phyloP scores from a whole-genome alignment of 2,113 vertebrate species.

The Edolisoma coerulescens region DNA sequence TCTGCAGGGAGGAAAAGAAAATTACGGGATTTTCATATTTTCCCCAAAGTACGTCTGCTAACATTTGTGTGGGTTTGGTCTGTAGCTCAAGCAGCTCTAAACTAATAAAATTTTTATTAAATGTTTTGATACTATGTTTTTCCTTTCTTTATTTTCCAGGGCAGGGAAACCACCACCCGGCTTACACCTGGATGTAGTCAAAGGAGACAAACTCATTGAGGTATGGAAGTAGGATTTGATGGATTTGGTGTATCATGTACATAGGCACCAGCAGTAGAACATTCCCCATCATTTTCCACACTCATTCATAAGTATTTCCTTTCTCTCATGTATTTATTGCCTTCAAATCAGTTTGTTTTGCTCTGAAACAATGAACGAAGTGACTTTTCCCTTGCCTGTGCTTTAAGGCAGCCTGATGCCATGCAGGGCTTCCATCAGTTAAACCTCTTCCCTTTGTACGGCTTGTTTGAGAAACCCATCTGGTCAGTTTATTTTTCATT shows the following conservation, averaged over 20 bases:
- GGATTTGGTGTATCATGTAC: not conserved
- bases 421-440: not conserved
- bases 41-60: not conserved
- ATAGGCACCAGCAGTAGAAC: not conserved
- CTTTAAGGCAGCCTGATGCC: not conserved
- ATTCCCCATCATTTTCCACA: not conserved
- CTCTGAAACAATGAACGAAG: not conserved
- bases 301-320: not conserved
- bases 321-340: not conserved
- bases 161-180: constrained; percentile 96
- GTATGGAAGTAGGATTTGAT: constrained; percentile 69
- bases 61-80: not conserved
- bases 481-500: not conserved
- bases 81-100: not conserved
- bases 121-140: not conserved
- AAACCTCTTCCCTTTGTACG: not conserved
- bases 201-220: constrained; percentile 98
- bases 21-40: not conserved
- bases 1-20: not conserved
- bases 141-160: constrained; percentile 76
- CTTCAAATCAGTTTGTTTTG: not conserved
- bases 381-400: not conserved
- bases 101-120: not conserved
- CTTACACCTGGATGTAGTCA: constrained; percentile 96
- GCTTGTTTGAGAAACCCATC: not conserved